Conservation (phyloP, 2,797 vertebrate species). For the Spinus olivaceus region DNA sequence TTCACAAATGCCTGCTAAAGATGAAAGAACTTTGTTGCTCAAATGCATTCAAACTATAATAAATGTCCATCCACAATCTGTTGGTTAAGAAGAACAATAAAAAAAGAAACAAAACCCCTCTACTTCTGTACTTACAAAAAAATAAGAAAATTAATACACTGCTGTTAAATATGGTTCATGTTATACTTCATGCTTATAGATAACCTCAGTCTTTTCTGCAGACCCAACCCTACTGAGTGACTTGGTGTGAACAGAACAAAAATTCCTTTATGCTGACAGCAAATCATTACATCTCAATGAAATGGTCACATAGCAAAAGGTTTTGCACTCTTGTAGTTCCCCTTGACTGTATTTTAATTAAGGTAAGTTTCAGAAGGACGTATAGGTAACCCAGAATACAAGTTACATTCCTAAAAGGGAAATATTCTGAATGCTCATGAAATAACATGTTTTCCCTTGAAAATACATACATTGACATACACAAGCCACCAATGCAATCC, state of each 20-base stretch:
- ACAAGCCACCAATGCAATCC: background rate
- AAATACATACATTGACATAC: background rate
- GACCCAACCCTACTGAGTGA: background rate
- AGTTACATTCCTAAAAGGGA: background rate
- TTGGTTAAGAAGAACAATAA: background rate
- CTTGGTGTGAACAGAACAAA: background rate
- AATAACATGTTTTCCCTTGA: background rate
- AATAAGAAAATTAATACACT: background rate
- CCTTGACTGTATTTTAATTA: background rate
- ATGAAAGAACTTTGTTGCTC: background rate
- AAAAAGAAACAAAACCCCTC: fast-evolving
- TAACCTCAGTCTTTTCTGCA: background rate
- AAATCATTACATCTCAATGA: background rate
- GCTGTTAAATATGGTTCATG: background rate
- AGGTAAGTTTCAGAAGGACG: background rate
- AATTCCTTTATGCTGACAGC: background rate
- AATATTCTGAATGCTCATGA: background rate
- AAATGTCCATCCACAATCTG: background rate
- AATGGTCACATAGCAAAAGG: background rate
- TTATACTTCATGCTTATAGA: background rate
- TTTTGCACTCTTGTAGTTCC: background rate
- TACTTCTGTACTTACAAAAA: background rate
- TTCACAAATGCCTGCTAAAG: background rate
- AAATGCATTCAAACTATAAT: background rate
- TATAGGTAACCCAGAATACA: background rate